Percentiles rank a stretch among this genome's conserved stretches.
These are phyloP conservation scores for Ceratina australensis DNA, from an alignment of 1,140 invertebrate species.

Conservation along the genomic window DNA sequence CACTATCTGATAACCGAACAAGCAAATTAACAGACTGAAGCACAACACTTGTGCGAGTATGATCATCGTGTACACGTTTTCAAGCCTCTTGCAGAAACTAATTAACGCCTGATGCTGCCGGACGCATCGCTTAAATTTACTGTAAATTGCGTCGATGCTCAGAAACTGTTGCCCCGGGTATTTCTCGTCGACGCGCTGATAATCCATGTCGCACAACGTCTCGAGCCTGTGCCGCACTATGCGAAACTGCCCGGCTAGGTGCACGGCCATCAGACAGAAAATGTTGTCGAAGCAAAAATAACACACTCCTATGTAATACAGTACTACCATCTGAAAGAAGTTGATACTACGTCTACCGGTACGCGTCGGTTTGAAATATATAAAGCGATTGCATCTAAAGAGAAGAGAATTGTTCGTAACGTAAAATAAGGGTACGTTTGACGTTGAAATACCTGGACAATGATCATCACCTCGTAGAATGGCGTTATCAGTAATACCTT, in stretches of 20 bases:
- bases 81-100: constrained; percentile 39
- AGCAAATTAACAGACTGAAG: constrained; percentile 58
- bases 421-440: too few relatives aligned
- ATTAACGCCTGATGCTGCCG: constrained; percentile 47
- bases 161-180: background rate
- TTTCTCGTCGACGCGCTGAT: background rate
- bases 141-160: background rate
- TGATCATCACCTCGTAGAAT: constrained; percentile 51
- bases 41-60: constrained; percentile 53
- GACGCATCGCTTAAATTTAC: constrained; percentile 35
- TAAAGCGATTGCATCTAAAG: too few relatives aligned
- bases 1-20: constrained; percentile 55
- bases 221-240: constrained; percentile 51
- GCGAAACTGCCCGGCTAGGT: constrained; percentile 57
- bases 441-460: constrained; percentile 44
- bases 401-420: background rate
- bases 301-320: constrained; percentile 42
- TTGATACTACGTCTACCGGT: background rate
- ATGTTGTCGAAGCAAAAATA: constrained; percentile 63
- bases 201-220: background rate
- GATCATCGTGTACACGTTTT: constrained; percentile 49
- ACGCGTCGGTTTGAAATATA: background rate
- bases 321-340: constrained; percentile 34
- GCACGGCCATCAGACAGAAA: constrained; percentile 56
- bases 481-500: constrained; percentile 44